Evolutionary conservation across 2,888 invertebrate species (phyloP), one percentile per base, ranked within the genome.

Genomic region (Ligdia adustata): DNA sequence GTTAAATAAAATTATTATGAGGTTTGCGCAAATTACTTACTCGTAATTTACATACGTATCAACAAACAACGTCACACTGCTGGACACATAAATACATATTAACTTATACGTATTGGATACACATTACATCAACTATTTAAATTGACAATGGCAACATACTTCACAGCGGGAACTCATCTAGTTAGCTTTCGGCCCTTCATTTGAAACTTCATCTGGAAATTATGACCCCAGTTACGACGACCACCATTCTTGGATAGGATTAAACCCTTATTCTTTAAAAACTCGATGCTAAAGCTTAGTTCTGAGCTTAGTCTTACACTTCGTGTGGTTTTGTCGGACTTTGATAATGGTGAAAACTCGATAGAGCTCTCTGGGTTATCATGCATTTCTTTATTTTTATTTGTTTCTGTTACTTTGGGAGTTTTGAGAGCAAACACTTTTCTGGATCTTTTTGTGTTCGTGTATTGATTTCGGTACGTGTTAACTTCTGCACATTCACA

Each of bases 231-330:
- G 24, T 15, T 11, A 2, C 33, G 12, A 20, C 1, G n/a, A 11
- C 11, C 11, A 4, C 9, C 5, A 1, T 18, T 32, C n/a, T 22
- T 22, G 22, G 18, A 1, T 7, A 32, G 11, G 9, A 9, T 18
- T 5, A 9, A 9, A 3, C n/a, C 5, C 9, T 15, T 26, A 14
- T 52, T 47, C 60, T 60, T 71, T 32, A 37, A 60, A 52, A 72
- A 67, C 37, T 64, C 60, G 2, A 69, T 29, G 14, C 59, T 48
- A 9, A 67, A 46, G 47, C 57, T 58, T n/a, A 62, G 49, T 41
- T 57, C 55, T 0, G 71, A 69, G 12, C 62, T 57, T 9, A 68
- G 9, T 22, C 46, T 57, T 4, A 62, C 9, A 13, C 41, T 32
- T 39, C 45, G 51, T 0, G 37, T 15, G 9, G 33, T 12, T 56